phyloP scores from a whole-genome alignment of 2,113 vertebrate genomes.

The Hippopotamus amphibius region DNA sequence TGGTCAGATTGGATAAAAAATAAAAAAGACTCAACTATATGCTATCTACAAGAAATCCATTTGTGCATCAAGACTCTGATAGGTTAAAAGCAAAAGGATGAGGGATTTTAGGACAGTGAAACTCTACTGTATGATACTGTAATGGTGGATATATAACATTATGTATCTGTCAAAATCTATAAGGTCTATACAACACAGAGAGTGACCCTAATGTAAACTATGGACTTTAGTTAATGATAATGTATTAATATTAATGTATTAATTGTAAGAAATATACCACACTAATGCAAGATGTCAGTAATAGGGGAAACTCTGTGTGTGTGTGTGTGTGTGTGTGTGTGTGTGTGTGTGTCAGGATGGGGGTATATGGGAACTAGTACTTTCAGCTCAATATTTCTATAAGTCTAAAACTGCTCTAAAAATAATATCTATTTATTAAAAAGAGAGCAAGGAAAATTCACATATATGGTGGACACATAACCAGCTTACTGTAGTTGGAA shows the following conservation, averaged over 20 bases:
- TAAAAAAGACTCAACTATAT: background rate
- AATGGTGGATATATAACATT: background rate
- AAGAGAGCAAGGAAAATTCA: background rate
- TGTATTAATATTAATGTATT: background rate
- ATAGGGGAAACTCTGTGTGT: background rate
- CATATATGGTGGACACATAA: background rate
- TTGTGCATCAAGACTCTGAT: background rate
- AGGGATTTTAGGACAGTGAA: background rate
- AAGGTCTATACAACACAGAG: background rate
- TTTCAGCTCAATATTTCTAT: background rate
- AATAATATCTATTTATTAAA: background rate
- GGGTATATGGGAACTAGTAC: background rate
- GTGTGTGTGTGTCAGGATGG: background rate
- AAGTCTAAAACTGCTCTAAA: background rate
- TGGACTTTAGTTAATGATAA: background rate
- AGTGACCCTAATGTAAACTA: background rate
- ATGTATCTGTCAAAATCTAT: background rate
- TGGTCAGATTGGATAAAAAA: background rate
- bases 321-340: background rate
- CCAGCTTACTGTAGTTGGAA: background rate
- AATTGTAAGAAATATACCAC: background rate
- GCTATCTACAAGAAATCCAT: background rate
- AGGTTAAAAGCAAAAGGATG: background rate
- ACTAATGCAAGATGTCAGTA: background rate
- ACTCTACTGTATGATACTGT: background rate